Base-by-base conservation (phyloP, 2,797 vertebrate species). In the Epinephelus malabaricus region DNA sequence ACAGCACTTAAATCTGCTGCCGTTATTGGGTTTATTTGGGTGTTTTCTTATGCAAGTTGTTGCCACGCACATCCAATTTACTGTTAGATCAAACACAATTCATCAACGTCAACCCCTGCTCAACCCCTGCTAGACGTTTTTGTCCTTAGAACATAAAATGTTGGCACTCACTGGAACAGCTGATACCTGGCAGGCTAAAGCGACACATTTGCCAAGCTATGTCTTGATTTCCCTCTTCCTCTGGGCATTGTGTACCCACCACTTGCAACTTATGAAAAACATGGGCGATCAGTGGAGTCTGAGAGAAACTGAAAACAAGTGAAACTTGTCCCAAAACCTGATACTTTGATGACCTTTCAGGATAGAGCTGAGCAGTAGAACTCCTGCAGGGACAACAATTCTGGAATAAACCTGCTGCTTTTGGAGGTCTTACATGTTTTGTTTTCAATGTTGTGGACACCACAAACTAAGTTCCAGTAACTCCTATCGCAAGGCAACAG, bases 171-270 rank as follows among this genome's bases (percentile, higher is more conserved):
- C 40, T 64, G 40, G 27, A 69, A 25, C 15, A 5, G 27, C 49
- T 38, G 46, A 3, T 30, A 34, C 34, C 34, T 34, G 34, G 34
- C 34, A 30, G 63, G 55, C 47, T 51, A 2, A 21, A 15, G 30
- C 2, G 5, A n/a, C 54, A 8, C 38, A 45, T 12, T 45, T 23
- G 49, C 30, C 50, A 38, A 14, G 49, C 49, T 76, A 56, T 46
- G 49, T 76, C 15, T 59, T 54, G 49, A 61, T 38, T 45, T 54
- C 15, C 59, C 30, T 69, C 58, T 53, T 25, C 40, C 58, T 17
- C 45, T 34, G 23, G 58, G 34, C n/a, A 46, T 47, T 18, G 49
- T n/a, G 49, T 21, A 59, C 51, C 49, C 4, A 15, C 49, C 4
- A 15, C 43, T 59, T 46, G 59, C 50, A 73, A 64, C 7, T 54